These are phyloP conservation scores for Lithosia quadra DNA, from an alignment of 2,888 invertebrate genomes.

Conservation along the genomic window DNA sequence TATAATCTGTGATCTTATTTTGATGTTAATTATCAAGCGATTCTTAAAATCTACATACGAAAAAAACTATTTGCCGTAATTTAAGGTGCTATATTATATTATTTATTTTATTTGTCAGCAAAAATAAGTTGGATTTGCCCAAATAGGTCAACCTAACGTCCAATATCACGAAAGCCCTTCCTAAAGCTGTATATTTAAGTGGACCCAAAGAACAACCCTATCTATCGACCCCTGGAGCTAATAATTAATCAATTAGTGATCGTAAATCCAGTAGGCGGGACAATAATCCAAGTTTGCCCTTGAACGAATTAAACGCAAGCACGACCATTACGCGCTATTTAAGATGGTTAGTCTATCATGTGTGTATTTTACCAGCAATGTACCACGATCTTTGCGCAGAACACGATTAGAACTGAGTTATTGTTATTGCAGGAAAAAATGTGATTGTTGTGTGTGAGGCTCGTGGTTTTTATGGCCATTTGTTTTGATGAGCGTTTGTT, in stretches of 20 bases:
- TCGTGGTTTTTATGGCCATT: constrained; percentile 20
- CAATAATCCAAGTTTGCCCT: constrained; percentile 19
- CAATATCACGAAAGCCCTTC: neutral
- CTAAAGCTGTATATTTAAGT: constrained; percentile 10
- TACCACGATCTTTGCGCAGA: constrained; percentile 17
- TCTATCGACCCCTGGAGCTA: constrained; percentile 34
- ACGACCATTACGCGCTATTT: constrained; percentile 39
- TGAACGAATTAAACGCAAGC: constrained; percentile 24
- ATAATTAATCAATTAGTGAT: constrained; percentile 55
- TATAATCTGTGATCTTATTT: too few relatives aligned
- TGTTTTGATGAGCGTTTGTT: constrained; percentile 18
- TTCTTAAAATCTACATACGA: too few relatives aligned
- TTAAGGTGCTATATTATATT: too few relatives aligned
- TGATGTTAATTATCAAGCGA: too few relatives aligned
- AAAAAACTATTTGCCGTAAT: too few relatives aligned
- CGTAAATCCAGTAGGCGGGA: constrained; percentile 52
- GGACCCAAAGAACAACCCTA: constrained; percentile 27
- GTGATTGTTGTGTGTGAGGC: constrained; percentile 13
- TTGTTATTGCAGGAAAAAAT: constrained; percentile 27
- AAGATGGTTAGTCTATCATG: constrained; percentile 9
- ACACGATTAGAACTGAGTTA: constrained; percentile 20
- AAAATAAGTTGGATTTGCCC: neutral
- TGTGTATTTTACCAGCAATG: constrained; percentile 28
- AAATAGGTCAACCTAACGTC: neutral
- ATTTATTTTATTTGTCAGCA: too few relatives aligned